Evolutionary conservation across 1,140 invertebrate genomes (phyloP).

Genomic region (Oedothorax gibbosus): DNA sequence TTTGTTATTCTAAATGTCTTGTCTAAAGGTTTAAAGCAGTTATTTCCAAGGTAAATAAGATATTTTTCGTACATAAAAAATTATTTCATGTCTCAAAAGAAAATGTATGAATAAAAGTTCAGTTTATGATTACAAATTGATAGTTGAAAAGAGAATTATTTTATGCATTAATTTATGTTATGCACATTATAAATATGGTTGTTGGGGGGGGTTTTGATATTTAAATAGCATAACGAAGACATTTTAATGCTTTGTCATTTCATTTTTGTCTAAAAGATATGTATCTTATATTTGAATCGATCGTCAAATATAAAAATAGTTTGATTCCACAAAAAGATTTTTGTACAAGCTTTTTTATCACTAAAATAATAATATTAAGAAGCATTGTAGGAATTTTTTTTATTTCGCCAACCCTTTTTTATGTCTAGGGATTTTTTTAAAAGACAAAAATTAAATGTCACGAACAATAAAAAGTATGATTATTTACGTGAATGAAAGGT

Average conservation of each 20-base stretch:
- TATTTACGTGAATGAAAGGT: too few relatives aligned
- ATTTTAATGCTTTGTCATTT: not conserved
- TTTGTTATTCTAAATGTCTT: slow-evolving; percentile 15
- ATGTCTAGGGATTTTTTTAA: too few relatives aligned
- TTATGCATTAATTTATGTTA: too few relatives aligned
- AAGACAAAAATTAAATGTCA: too few relatives aligned
- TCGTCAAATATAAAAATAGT: not conserved
- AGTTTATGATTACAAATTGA: slow-evolving; percentile 39
- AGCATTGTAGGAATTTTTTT: too few relatives aligned
- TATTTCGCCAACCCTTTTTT: too few relatives aligned
- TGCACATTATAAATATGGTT: too few relatives aligned
- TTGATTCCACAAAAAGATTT: not conserved
- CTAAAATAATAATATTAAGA: too few relatives aligned
- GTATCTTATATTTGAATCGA: not conserved
- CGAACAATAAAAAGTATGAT: too few relatives aligned
- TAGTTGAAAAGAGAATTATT: slow-evolving; percentile 19
- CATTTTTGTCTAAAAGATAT: not conserved
- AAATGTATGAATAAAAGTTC: slow-evolving; percentile 25
- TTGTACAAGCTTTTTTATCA: too few relatives aligned
- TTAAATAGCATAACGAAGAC: too few relatives aligned
- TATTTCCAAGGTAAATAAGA: not conserved
- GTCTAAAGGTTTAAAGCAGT: not conserved
- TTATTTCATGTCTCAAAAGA: not conserved
- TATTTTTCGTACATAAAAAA: not conserved
- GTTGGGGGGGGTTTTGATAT: too few relatives aligned